phyloP scores from a whole-genome alignment of 2,888 invertebrate genomes.

The Colostygia pectinataria region DNA sequence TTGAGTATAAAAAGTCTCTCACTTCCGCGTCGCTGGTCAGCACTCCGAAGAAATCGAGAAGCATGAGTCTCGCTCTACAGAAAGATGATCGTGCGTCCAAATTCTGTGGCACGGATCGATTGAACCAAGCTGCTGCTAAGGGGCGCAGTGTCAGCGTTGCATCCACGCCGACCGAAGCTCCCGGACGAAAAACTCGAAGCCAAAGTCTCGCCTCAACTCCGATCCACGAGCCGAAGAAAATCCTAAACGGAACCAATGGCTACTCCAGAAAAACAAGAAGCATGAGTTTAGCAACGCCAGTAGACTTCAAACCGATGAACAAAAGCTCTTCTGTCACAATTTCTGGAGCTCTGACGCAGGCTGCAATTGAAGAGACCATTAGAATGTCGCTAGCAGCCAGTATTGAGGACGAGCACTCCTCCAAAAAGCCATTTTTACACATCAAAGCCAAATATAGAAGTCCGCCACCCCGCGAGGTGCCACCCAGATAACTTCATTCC shows the following conservation, averaged over 20 bases:
- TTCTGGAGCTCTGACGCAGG: constrained; percentile 67
- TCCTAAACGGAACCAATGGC: constrained; percentile 47
- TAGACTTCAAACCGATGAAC: constrained; percentile 53
- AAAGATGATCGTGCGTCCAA: constrained; percentile 49
- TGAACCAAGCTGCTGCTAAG: constrained; percentile 49
- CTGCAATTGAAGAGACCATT: constrained; percentile 77
- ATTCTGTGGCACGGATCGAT: constrained; percentile 63
- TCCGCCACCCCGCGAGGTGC: constrained; percentile 84
- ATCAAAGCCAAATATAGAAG: constrained; percentile 89
- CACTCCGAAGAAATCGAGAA: constrained; percentile 70
- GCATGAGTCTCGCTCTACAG: constrained; percentile 66
- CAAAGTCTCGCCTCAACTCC: constrained; percentile 72
- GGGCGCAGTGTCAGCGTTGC: constrained; percentile 52
- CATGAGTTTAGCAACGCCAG: constrained; percentile 65
- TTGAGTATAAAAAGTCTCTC: constrained; percentile 58
- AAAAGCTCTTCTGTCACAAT: constrained; percentile 54
- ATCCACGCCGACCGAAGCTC: constrained; percentile 51
- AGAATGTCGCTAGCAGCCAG: constrained; percentile 67
- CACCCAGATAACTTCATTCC: constrained; percentile 81
- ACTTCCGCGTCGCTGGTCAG: constrained; percentile 46
- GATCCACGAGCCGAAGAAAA: constrained; percentile 55
- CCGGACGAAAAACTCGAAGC: constrained; percentile 56
- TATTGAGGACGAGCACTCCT: constrained; percentile 60
- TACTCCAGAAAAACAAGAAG: constrained; percentile 67
- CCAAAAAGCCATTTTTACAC: constrained; percentile 85